Evolutionary conservation across 1,140 invertebrate species (phyloP), one percentile per base, ranked within the genome.

Genomic region (Bombus superbus): DNA sequence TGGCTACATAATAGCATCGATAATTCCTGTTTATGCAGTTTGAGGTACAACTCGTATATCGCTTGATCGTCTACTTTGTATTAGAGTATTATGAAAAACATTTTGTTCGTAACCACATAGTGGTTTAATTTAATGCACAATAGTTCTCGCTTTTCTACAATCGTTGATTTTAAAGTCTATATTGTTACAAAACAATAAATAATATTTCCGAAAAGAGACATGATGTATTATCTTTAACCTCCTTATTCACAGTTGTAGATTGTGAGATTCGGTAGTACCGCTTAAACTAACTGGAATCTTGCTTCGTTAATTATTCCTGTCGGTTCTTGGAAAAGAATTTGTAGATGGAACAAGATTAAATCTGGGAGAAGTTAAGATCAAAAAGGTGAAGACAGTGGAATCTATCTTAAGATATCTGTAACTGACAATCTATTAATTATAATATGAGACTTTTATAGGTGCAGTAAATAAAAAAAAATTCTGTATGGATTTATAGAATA

Each of bases 91-190:
- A 35, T 32, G 40, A 80, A 25, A 71, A 59, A 80, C 40, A 90
- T 75, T 44, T 32, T 22, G 32, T 87, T 80, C 6, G 44, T 59
- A 83, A 73, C 66, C 53, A 77, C 62, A 79, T 76, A 74, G 78
- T 86, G 85, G 47, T 53, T 53, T 53, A 53, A 83, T 87, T 64
- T 87, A 87, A 85, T 75, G 85, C 87, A 87, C 87, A 74, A 79
- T 64, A 83, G 40, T 66, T 28, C 28, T 57, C 18, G 85, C 82
- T 89, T 89, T 71, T 57, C 69, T 78, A 53, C 72, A 78, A 86
- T 40, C 38, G 72, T 85, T 89, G 86, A 88, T 89, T 85, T 90
- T 59, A 40, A 57, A 90, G 74, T 68, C 73, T 83, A 32, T 82
- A 76, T 74, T 77, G 40, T 83, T 83, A 80, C n/a, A 28, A 73